Conservation (phyloP, 1,140 invertebrate genomes). For the Camponotus vicinus region DNA sequence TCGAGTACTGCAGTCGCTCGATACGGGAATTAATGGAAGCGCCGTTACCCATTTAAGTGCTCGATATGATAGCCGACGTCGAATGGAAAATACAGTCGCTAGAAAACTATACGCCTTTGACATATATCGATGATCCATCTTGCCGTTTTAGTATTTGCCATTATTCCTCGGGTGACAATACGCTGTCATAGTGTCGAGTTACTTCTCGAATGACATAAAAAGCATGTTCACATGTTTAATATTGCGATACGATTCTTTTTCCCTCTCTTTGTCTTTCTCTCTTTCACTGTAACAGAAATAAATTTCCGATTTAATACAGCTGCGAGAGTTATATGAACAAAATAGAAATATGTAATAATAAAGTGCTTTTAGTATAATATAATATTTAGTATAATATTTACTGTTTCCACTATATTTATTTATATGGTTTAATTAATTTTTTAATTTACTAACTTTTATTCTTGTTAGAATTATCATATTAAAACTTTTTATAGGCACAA, state of each 20-base stretch:
- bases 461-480: not conserved
- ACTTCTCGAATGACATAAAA: constrained; percentile 21
- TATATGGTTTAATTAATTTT: not conserved
- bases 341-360: not conserved
- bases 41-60: constrained; percentile 74
- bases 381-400: not conserved
- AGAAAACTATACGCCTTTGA: constrained; percentile 43
- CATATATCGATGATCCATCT: constrained; percentile 33
- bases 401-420: not conserved
- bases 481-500: not conserved
- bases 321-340: not conserved
- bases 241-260: not conserved
- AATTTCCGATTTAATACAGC: constrained; percentile 8
- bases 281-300: not conserved
- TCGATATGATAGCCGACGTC: constrained; percentile 72
- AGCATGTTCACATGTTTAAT: constrained; percentile 24
- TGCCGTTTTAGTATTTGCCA: constrained; percentile 44
- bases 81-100: constrained; percentile 67
- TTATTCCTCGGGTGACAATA: constrained; percentile 38
- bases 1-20: constrained; percentile 73
- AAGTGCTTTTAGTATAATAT: not conserved
- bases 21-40: constrained; percentile 77
- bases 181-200: constrained; percentile 2
- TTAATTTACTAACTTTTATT: not conserved
- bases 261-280: too few species aligned